phyloP scores from a whole-genome alignment of 2,113 vertebrate genomes.

The Pitta sordida region DNA sequence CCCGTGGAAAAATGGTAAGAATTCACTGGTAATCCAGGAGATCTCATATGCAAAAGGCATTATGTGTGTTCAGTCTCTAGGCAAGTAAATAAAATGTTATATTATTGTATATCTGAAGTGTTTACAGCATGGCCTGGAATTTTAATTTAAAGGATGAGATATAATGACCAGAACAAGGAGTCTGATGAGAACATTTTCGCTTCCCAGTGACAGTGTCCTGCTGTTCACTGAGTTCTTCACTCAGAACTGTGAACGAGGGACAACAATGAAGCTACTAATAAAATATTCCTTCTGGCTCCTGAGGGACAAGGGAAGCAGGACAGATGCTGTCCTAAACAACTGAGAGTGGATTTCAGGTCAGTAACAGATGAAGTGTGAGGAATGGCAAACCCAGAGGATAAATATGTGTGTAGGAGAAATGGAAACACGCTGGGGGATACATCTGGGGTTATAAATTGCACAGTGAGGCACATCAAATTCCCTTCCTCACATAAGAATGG shows the following conservation, averaged over 20 bases:
- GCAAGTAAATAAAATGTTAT: background rate
- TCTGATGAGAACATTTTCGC: background rate
- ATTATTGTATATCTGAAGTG: background rate
- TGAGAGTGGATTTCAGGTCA: background rate
- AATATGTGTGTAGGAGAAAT: background rate
- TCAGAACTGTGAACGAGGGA: background rate
- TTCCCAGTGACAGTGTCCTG: background rate
- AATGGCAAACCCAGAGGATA: background rate
- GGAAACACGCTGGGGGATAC: background rate
- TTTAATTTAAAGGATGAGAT: background rate
- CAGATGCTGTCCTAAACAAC: background rate
- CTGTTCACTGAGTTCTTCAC: background rate
- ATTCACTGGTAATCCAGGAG: background rate
- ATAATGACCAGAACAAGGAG: background rate
- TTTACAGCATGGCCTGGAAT: background rate
- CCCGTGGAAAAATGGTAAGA: background rate
- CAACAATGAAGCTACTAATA: background rate
- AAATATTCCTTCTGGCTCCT: background rate
- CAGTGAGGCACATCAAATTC: background rate
- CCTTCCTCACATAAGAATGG: background rate
- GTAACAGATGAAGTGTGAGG: background rate
- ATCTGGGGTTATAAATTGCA: background rate
- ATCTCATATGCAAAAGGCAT: background rate
- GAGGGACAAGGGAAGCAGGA: background rate
- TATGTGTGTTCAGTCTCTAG: background rate